phyloP scores from a whole-genome alignment of 2,888 invertebrate species.

The Tridacna crocea region DNA sequence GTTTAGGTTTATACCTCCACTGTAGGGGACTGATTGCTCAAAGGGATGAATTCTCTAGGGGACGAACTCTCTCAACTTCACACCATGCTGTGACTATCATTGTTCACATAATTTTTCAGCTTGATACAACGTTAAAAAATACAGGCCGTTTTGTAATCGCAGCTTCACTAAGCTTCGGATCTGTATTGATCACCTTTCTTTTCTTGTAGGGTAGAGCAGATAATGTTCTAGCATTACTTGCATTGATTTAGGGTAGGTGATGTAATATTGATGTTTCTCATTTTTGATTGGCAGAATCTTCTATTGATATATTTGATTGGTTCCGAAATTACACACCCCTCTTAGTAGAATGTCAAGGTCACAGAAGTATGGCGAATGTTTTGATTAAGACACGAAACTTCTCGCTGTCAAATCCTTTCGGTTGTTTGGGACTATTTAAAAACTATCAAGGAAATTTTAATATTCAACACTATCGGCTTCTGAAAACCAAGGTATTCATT shows the following conservation, averaged over 20 bases:
- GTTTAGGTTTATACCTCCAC: too few relatives aligned
- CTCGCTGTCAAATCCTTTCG: slow-evolving; percentile 32
- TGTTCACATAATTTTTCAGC: too few relatives aligned
- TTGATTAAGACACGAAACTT: slow-evolving; percentile 27
- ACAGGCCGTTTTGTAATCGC: too few relatives aligned
- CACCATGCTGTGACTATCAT: too few relatives aligned
- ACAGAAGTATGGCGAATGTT: slow-evolving; percentile 49
- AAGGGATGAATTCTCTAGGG: too few relatives aligned
- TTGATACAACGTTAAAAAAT: too few relatives aligned
- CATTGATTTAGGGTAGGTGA: not conserved
- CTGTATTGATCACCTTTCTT: too few relatives aligned
- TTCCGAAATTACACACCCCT: slow-evolving; percentile 42
- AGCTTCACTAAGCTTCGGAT: too few relatives aligned
- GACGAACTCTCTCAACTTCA: too few relatives aligned
- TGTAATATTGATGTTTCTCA: not conserved
- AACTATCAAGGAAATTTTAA: slow-evolving; percentile 32
- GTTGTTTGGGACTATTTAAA: slow-evolving; percentile 29
- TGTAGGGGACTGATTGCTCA: too few relatives aligned
- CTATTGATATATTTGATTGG: slow-evolving; percentile 33
- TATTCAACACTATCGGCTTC: slow-evolving; percentile 20
- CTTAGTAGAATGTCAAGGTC: slow-evolving; percentile 50
- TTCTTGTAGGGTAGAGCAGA: too few relatives aligned
- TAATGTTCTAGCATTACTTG: not conserved
- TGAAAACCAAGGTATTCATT: slow-evolving; percentile 43
- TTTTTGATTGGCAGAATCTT: slow-evolving; percentile 1